Conservation (phyloP, 2,888 invertebrate genomes). For the Parapristionchus giblindavisi region DNA sequence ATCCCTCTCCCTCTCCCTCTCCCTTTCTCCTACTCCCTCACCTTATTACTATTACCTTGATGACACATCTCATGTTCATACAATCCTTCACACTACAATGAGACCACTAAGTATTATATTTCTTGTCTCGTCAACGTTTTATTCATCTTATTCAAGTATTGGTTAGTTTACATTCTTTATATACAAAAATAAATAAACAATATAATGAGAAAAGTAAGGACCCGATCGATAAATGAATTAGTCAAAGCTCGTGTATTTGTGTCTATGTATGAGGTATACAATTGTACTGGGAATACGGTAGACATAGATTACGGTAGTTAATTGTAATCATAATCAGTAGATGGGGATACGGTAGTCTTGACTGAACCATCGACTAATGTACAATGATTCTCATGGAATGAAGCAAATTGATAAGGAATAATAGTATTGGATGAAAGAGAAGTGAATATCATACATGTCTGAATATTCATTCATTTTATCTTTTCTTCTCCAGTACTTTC, state of each 20-base stretch:
- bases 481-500: not conserved
- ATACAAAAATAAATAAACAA: not conserved
- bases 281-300: not conserved
- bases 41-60: too few relatives aligned
- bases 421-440: not conserved
- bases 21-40: too few relatives aligned
- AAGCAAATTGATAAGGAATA: conserved; percentile 4
- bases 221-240: not conserved
- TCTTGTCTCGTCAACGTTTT: too few relatives aligned
- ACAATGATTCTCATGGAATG: conserved; percentile 11
- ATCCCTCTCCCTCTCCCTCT: too few relatives aligned
- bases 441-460: conserved; percentile 29
- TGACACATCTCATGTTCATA: too few relatives aligned
- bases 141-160: conserved; percentile 10
- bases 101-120: too few relatives aligned
- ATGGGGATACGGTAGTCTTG: not conserved
- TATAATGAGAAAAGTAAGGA: not conserved
- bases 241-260: conserved; percentile 17
- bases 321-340: conserved; percentile 15
- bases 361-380: not conserved
- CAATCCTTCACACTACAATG: too few relatives aligned
- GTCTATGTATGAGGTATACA: not conserved
- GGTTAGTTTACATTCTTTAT: not conserved
- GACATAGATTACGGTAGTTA: not conserved
- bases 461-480: not conserved